Evolutionary conservation across 2,888 invertebrate species (phyloP), one percentile per base, ranked within the genome.

Genomic region (Laspeyria flexula): DNA sequence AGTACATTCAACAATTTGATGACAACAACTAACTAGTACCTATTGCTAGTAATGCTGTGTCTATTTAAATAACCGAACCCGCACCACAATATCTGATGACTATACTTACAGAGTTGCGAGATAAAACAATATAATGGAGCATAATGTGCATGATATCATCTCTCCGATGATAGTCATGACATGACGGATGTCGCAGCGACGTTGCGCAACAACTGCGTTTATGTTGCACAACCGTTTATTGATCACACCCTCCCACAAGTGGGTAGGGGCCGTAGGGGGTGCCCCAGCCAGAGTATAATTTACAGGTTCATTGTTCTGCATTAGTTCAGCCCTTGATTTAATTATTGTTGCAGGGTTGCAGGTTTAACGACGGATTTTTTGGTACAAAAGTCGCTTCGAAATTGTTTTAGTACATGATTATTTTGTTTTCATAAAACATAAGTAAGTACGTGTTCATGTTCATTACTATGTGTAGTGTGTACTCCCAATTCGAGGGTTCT

Each of bases 211-310:
- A 18, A 43, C 55, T 44, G 43, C 40, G 53, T 43, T 58, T 47
- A 40, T 18, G 15, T 57, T 62, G 55, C 55, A 64, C 51, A 64
- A 64, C 49, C 42, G 27, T 21, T 29, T 59, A 52, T 63, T 55
- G 41, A 58, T 54, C 45, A 52, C n/a, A 29, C 29, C 30, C 9
- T 1, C 38, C 41, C 45, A 43, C 33, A 16, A 10, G 9, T 4
- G 5, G 4, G 3, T 12, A 1, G 23, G 13, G 16, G 33, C 23
- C 12, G 39, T 15, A 6, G 34, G 6, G 27, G 10, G 27, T 7
- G 21, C 30, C 38, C 21, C 30, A 30, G 7, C 38, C n/a, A n/a
- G n/a, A 6, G 30, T 30, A 34, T 43, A 18, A 25, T n/a, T 44
- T 30, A 38, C 30, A 15, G 27, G 38, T 45, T 45, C 38, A 45